These are phyloP conservation scores for Nesidiocoris tenuis DNA, from an alignment of 2,888 invertebrate genomes.

Conservation along the genomic window DNA sequence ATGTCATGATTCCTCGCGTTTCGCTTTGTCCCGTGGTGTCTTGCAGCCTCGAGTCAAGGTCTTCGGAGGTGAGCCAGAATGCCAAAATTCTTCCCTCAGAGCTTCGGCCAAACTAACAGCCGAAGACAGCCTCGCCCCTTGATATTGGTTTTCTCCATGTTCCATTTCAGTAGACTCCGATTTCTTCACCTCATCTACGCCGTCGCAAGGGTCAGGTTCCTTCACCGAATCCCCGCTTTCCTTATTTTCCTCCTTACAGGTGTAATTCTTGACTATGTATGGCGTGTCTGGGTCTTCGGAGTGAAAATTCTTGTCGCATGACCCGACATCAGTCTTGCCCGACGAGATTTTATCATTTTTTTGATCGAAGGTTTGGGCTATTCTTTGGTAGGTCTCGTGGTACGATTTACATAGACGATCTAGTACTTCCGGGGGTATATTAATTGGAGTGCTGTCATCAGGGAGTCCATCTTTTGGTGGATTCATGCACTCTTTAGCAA, in stretches of 20 bases:
- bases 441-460: neutral
- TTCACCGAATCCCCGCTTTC: neutral
- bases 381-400: neutral
- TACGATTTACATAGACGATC: slow-evolving; percentile 1
- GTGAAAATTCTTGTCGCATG: slow-evolving; percentile 18
- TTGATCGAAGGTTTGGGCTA: neutral
- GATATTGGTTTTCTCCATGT: too few species aligned
- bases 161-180: too few species aligned
- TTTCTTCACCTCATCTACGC: too few species aligned
- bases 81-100: neutral
- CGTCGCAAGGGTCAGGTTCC: too few species aligned
- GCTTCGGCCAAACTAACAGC: too few species aligned
- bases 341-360: neutral
- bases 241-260: slow-evolving; percentile 4
- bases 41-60: slow-evolving; percentile 11
- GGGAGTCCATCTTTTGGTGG: neutral
- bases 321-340: neutral
- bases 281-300: slow-evolving; percentile 13
- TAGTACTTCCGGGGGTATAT: slow-evolving; percentile 3
- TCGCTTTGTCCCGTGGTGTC: neutral
- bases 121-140: too few species aligned
- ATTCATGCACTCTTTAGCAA: too few species aligned
- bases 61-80: slow-evolving; percentile 17
- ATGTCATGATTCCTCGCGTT: too few species aligned
- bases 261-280: slow-evolving; percentile 30